Percentiles rank a stretch among this genome's conserved stretches.
phyloP scores from a whole-genome alignment of 2,797 vertebrate genomes.

The Taeniopygia guttata region DNA sequence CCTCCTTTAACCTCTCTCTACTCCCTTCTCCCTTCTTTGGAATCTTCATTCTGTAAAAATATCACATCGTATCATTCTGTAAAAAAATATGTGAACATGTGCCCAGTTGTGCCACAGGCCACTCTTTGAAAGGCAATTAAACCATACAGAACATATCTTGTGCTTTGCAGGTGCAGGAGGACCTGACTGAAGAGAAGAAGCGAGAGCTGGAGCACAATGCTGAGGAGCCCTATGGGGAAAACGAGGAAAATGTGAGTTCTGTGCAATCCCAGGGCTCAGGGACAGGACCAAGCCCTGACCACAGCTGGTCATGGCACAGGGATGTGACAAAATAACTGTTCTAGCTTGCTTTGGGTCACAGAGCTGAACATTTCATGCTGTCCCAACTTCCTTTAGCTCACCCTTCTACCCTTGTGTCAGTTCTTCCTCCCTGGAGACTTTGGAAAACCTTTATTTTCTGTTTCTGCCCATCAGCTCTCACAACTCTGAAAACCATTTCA shows the following conservation, averaged over 20 bases:
- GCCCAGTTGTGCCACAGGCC: not conserved
- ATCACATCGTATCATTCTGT: not conserved
- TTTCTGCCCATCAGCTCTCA: not conserved
- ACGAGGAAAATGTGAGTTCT: slow-evolving; percentile 82
- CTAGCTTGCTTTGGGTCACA: not conserved
- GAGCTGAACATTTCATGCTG: not conserved
- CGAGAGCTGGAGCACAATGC: slow-evolving; percentile 79
- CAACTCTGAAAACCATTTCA: not conserved
- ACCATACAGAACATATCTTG: not conserved
- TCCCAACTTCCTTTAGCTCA: not conserved
- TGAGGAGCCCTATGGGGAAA: slow-evolving; percentile 90
- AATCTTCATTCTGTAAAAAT: not conserved
- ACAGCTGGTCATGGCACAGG: not conserved
- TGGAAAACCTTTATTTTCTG: not conserved
- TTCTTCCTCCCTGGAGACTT: not conserved
- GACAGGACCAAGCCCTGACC: not conserved
- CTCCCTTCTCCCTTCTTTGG: not conserved
- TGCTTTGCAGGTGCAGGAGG: slow-evolving; percentile 86
- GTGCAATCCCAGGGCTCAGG: not conserved
- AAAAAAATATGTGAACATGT: not conserved
- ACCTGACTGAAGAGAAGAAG: slow-evolving; percentile 87
- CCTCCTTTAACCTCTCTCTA: not conserved
- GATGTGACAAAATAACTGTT: too few species aligned
- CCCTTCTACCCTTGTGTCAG: not conserved
- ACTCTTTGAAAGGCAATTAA: not conserved